phyloP scores from a whole-genome alignment of 2,888 invertebrate genomes.

The Muscina levida region DNA sequence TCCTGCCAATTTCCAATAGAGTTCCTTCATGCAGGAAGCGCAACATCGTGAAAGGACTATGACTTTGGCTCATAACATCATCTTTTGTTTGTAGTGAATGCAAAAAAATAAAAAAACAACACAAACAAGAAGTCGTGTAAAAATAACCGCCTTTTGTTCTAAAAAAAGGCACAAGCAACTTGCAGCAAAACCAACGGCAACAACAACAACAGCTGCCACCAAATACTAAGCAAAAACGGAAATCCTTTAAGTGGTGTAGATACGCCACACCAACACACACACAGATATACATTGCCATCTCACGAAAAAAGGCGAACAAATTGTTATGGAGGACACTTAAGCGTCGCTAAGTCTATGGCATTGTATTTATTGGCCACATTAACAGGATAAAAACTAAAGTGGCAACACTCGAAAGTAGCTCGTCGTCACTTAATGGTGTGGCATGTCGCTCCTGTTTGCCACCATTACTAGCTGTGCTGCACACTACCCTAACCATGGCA shows the following conservation, averaged over 20 bases:
- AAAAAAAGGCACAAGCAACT: conserved; percentile 29
- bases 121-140: conserved; percentile 38
- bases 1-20: conserved; percentile 60
- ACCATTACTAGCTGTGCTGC: no score
- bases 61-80: conserved; percentile 34
- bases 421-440: conserved; percentile 32
- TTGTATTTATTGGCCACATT: conserved; percentile 67
- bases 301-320: conserved; percentile 41
- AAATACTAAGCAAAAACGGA: conserved; percentile 32
- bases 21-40: conserved; percentile 44
- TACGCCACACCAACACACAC: conserved; percentile 21
- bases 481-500: conserved; percentile 4
- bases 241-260: conserved; percentile 51
- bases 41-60: conserved; percentile 30
- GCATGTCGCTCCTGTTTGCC: background rate
- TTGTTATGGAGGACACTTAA: conserved; percentile 62
- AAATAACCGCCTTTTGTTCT: conserved; percentile 35
- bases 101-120: conserved; percentile 22
- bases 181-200: conserved; percentile 16
- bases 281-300: background rate
- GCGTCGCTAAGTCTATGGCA: conserved; percentile 64
- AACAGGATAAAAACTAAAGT: conserved; percentile 59
- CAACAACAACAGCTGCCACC: background rate
- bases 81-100: conserved; percentile 31
- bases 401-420: conserved; percentile 32